Conservation (phyloP, 2,113 vertebrate genomes). For the Holacanthus passer region DNA sequence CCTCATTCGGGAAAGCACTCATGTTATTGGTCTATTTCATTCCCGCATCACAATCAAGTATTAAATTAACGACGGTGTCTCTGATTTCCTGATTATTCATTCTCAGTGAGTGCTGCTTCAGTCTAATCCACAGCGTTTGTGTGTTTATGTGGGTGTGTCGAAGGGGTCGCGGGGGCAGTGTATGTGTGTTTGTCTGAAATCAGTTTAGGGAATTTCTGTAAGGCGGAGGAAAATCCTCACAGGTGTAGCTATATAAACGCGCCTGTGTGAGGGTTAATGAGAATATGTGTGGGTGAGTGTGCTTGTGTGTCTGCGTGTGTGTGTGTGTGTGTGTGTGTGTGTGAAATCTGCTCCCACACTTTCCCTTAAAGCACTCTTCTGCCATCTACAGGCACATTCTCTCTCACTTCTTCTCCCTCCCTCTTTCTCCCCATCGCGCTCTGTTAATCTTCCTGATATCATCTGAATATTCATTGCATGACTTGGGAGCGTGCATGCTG, state of each 20-base stretch:
- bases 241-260: constrained; percentile 38
- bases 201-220: constrained; percentile 38
- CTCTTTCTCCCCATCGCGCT: constrained; percentile 26
- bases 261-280: constrained; percentile 33
- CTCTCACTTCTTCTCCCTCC: constrained; percentile 35
- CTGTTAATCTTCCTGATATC: constrained; percentile 62
- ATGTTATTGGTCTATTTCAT: constrained; percentile 17
- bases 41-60: constrained; percentile 17
- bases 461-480: constrained; percentile 51
- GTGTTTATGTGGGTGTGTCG: background rate
- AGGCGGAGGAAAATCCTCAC: constrained; percentile 25
- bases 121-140: constrained; percentile 17
- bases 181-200: constrained; percentile 27
- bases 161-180: background rate
- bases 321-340: constrained; percentile 22
- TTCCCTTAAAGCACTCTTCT: constrained; percentile 80
- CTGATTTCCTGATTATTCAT: constrained; percentile 45
- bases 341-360: constrained; percentile 38
- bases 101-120: constrained; percentile 30
- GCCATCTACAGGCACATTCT: constrained; percentile 81
- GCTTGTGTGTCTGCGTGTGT: constrained; percentile 15
- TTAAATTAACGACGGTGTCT: constrained; percentile 25
- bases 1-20: constrained; percentile 27
- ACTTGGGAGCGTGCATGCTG: background rate
- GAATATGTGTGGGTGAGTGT: constrained; percentile 29